Percentiles rank a stretch among this genome's conserved stretches.
These are phyloP conservation scores for Drosophila melanogaster DNA, from an alignment of 1,140 invertebrate species.

Conservation along the genomic window DNA sequence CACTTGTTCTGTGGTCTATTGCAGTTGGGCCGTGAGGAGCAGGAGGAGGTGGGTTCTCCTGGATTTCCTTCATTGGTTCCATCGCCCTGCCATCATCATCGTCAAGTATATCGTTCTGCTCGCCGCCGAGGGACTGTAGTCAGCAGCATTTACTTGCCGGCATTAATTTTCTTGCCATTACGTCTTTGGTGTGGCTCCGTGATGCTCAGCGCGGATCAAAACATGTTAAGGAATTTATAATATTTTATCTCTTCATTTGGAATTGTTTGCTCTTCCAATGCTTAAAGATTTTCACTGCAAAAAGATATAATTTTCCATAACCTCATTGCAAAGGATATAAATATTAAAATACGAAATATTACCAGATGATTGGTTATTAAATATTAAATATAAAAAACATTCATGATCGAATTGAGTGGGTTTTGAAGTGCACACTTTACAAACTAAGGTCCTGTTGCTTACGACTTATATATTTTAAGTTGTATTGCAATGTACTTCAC, in stretches of 20 bases:
- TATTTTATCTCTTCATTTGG: not conserved
- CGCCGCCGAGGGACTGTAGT: slow-evolving; percentile 53
- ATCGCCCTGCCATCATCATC: slow-evolving; percentile 54
- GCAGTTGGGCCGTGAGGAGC: slow-evolving; percentile 9
- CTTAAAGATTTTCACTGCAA: no score
- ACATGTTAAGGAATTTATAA: not conserved
- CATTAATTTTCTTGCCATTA: slow-evolving; percentile 60
- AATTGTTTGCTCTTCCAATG: no score
- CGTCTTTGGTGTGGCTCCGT: slow-evolving; percentile 5
- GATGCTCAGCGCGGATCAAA: not conserved
- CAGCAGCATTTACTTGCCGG: slow-evolving; percentile 68
- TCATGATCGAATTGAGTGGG: no score
- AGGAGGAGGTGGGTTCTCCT: slow-evolving; percentile 21
- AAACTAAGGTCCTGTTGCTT: no score
- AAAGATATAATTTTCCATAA: no score
- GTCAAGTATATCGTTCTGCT: slow-evolving; percentile 37
- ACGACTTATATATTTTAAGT: no score
- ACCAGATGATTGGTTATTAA: no score
- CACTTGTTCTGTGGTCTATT: slow-evolving; percentile 53
- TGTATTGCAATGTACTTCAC: no score
- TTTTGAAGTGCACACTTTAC: no score
- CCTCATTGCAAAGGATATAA: no score
- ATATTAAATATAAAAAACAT: no score
- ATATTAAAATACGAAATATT: no score
- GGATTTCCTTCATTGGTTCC: slow-evolving; percentile 61